Conservation (phyloP, 2,113 vertebrate genomes). For the Stigmatopora argus region DNA sequence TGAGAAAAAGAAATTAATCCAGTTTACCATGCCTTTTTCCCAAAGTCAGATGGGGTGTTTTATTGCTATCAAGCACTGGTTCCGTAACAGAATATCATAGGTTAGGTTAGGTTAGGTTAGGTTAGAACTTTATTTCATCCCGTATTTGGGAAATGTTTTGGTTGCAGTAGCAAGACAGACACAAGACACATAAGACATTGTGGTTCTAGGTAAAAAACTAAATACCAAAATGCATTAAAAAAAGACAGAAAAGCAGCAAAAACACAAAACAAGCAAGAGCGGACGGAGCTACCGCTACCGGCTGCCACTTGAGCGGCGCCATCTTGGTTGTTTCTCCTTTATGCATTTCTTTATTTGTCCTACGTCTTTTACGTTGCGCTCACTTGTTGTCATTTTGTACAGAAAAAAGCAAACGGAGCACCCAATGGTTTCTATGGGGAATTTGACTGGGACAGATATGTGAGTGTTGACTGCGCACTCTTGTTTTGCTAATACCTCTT, state of each 20-base stretch:
- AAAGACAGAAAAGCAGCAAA: no score
- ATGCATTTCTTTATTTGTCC: neutral
- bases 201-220: no score
- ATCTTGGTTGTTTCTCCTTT: neutral
- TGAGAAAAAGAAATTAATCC: neutral
- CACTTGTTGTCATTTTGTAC: slow-evolving; percentile 9
- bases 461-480: slow-evolving; percentile 70
- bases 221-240: no score
- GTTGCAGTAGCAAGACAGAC: no score
- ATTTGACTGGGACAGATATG: slow-evolving; percentile 98
- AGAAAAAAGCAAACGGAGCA: slow-evolving; percentile 95
- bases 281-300: no score
- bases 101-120: no score
- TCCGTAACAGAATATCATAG: neutral
- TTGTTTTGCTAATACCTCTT: neutral
- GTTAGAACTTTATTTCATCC: no score
- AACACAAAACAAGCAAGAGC: no score
- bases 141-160: no score
- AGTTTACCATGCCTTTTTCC: neutral
- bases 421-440: slow-evolving; percentile 96
- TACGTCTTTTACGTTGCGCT: slow-evolving; percentile 2
- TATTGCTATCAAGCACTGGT: neutral
- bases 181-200: no score
- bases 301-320: no score
- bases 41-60: neutral